Percentiles rank a stretch among this genome's conserved stretches.
These are phyloP conservation scores for Taurulus bubalis DNA, from an alignment of 2,113 vertebrate genomes.

Conservation along the genomic window DNA sequence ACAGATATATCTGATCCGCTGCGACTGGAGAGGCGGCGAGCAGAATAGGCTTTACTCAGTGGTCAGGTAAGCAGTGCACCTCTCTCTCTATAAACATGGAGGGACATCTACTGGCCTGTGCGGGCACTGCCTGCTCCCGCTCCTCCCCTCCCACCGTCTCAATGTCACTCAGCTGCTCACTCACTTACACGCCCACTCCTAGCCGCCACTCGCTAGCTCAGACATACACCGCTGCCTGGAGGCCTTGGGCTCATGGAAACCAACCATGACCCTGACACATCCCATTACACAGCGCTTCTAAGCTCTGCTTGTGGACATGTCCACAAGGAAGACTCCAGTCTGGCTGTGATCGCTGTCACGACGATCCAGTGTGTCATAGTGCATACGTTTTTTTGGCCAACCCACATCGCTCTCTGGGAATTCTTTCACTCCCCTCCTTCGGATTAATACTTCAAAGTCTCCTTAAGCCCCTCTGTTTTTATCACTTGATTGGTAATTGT, in stretches of 20 bases:
- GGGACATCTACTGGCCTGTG: conserved; percentile 81
- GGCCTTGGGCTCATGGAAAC: conserved; percentile 41
- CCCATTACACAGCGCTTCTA: conserved; percentile 20
- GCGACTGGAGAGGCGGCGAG: background rate
- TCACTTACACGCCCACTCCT: conserved; percentile 30
- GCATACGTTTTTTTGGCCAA: conserved; percentile 21
- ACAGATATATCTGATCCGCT: background rate
- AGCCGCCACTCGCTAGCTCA: conserved; percentile 11
- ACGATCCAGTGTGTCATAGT: conserved; percentile 42
- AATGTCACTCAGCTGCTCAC: conserved; percentile 46
- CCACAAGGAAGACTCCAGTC: background rate
- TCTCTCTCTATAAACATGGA: conserved; percentile 72
- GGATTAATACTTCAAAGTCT: conserved; percentile 74
- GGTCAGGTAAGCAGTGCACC: conserved; percentile 58
- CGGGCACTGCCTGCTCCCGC: conserved; percentile 69
- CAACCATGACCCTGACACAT: conserved; percentile 31
- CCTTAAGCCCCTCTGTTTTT: conserved; percentile 65
- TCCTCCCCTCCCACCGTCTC: conserved; percentile 26
- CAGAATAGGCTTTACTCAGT: conserved; percentile 1
- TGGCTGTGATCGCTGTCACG: conserved; percentile 28
- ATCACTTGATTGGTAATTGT: conserved; percentile 71
- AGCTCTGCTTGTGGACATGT: conserved; percentile 16
- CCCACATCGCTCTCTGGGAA: conserved; percentile 58
- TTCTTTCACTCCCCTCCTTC: conserved; percentile 52
- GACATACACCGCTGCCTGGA: conserved; percentile 36